A percentile compares a stretch with the other conserved stretches of the same genome.
Evolutionary conservation across 2,113 vertebrate genomes (phyloP).

Genomic region (Pseudopipra pipra): DNA sequence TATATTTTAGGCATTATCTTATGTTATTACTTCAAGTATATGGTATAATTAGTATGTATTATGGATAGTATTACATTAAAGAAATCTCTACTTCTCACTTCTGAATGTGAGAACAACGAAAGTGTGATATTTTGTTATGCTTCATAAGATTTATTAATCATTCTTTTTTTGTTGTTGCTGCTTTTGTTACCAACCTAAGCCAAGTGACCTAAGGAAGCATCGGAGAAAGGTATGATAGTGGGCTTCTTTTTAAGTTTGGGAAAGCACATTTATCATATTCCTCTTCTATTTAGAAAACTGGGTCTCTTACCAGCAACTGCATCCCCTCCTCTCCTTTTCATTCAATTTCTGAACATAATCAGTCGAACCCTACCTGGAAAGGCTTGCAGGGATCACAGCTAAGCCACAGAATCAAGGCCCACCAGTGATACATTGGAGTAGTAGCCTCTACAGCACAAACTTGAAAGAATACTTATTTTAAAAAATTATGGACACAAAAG

Average conservation of each 20-base stretch:
- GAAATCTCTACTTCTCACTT: neutral
- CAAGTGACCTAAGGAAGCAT: constrained; percentile 96
- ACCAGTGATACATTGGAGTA: neutral
- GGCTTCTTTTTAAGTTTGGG: neutral
- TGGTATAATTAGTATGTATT: neutral
- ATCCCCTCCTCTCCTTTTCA: neutral
- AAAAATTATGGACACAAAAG: neutral
- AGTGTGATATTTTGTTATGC: neutral
- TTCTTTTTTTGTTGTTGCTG: constrained; percentile 24
- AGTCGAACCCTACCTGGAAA: neutral
- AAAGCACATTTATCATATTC: neutral
- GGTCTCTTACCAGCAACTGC: neutral
- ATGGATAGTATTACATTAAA: neutral
- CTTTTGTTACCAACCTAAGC: constrained; percentile 75
- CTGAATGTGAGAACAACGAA: neutral
- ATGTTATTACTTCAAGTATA: neutral
- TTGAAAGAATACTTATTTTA: neutral
- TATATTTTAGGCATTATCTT: neutral
- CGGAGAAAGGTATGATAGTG: constrained; percentile 89
- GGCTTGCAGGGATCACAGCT: neutral
- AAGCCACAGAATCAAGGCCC: neutral
- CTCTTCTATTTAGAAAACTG: neutral
- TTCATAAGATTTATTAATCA: constrained; percentile 40
- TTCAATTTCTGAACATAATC: neutral
- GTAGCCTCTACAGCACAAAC: neutral